phyloP scores from a whole-genome alignment of 2,113 vertebrate genomes.

The Caranx ignobilis region DNA sequence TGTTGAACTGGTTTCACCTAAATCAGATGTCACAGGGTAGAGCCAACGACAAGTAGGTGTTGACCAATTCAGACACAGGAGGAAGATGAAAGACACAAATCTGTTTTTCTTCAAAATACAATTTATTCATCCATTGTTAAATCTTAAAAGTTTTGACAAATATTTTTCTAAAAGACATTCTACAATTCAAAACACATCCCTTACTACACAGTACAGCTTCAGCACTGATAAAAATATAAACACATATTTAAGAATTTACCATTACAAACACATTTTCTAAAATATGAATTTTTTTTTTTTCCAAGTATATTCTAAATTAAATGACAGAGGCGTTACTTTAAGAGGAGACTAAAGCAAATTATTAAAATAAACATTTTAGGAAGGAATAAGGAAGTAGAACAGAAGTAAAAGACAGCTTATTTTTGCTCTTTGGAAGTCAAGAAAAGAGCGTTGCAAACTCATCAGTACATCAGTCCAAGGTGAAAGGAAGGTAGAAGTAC shows the following conservation, averaged over 20 bases:
- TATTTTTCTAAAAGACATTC: conserved; percentile 34
- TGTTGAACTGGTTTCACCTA: background rate
- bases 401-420: background rate
- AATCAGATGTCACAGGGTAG: background rate
- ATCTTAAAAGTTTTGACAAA: conserved; percentile 64
- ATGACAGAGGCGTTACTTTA: conserved; percentile 17
- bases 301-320: conserved; percentile 35
- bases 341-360: conserved; percentile 35
- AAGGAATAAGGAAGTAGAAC: background rate
- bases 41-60: background rate
- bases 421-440: conserved; percentile 13
- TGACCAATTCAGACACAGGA: background rate
- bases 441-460: conserved; percentile 10
- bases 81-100: background rate
- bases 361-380: conserved; percentile 37
- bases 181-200: conserved; percentile 35
- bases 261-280: conserved; percentile 43
- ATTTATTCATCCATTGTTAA: conserved; percentile 70
- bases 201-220: conserved; percentile 24
- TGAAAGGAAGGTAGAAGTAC: background rate
- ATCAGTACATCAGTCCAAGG: background rate
- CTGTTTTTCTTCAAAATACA: conserved; percentile 35
- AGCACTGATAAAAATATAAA: conserved; percentile 62
- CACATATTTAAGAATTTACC: conserved; percentile 55
- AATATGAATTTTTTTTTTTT: conserved; percentile 35